Evolutionary conservation across 2,113 vertebrate genomes (phyloP).

Genomic region (Aptenodytes forsteri): DNA sequence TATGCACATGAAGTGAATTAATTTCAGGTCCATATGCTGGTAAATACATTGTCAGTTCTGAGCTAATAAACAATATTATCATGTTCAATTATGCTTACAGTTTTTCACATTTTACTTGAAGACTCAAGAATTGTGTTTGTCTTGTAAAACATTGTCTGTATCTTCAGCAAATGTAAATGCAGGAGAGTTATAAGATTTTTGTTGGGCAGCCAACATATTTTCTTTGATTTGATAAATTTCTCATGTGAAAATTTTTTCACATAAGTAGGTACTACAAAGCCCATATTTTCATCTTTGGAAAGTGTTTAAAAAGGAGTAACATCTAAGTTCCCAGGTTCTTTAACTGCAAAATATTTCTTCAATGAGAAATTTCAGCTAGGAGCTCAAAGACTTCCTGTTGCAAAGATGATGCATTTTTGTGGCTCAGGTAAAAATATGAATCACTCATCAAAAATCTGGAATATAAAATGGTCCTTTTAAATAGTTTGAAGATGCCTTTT

Average conservation of each 20-base stretch:
- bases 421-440: neutral
- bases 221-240: neutral
- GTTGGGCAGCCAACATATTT: neutral
- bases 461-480: neutral
- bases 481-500: neutral
- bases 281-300: neutral
- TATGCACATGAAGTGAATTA: neutral
- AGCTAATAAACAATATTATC: neutral
- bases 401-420: neutral
- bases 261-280: neutral
- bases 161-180: neutral
- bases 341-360: slow-evolving; percentile 2
- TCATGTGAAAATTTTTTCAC: neutral
- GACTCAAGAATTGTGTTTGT: neutral
- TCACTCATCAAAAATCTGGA: slow-evolving; percentile 3
- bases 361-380: neutral
- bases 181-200: neutral
- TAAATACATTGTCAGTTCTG: neutral
- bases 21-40: neutral
- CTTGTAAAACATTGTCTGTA: neutral
- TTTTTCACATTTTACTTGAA: neutral
- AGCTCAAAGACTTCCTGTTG: neutral
- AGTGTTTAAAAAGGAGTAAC: neutral
- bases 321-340: neutral
- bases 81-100: neutral